phyloP scores from a whole-genome alignment of 2,797 vertebrate genomes.

The Tiaroga cobitis region DNA sequence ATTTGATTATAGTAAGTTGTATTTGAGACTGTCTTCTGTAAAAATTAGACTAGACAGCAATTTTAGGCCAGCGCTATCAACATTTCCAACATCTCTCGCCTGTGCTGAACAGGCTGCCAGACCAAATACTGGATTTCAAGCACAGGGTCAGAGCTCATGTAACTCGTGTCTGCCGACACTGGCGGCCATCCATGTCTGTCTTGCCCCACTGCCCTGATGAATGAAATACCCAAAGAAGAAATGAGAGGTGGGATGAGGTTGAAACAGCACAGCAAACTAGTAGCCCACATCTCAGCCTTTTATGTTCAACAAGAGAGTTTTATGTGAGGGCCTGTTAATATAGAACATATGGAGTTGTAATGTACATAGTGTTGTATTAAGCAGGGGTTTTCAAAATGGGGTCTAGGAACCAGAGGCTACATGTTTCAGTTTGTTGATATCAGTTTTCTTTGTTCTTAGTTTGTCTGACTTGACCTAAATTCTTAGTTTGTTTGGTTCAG shows the following conservation, averaged over 20 bases:
- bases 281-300: not conserved
- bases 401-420: not conserved
- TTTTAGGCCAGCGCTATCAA: not conserved
- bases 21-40: too few relatives aligned
- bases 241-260: not conserved
- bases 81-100: slow-evolving; percentile 30
- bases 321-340: not conserved
- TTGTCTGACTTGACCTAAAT: too few relatives aligned
- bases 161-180: slow-evolving; percentile 71
- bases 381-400: not conserved
- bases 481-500: too few relatives aligned
- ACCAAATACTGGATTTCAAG: slow-evolving; percentile 73
- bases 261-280: not conserved
- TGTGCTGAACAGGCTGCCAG: slow-evolving; percentile 60
- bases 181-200: slow-evolving; percentile 72
- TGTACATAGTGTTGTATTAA: not conserved
- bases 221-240: not conserved
- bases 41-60: not conserved
- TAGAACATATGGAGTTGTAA: not conserved
- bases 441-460: too few relatives aligned
- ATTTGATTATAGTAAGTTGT: too few relatives aligned
- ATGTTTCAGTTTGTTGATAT: not conserved
- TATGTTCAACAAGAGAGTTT: not conserved
- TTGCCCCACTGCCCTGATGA: slow-evolving; percentile 68
- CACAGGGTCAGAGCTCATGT: slow-evolving; percentile 69